Base-by-base conservation (phyloP, 2,888 invertebrate species). In the Sesia apiformis region DNA sequence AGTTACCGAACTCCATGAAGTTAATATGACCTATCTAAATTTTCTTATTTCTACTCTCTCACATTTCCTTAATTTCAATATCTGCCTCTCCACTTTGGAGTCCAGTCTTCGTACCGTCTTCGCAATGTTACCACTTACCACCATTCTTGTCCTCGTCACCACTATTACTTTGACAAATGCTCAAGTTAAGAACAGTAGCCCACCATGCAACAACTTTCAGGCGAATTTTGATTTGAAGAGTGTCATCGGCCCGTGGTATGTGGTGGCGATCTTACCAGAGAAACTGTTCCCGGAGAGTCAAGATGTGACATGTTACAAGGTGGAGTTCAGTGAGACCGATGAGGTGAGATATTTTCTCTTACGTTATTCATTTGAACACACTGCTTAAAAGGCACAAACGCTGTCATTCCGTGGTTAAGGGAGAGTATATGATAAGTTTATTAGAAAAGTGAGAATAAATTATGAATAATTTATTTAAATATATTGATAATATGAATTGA, bases 311-410 rank as follows among this genome's bases (percentile, higher is more conserved):
- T 87, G 87, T 60, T 83, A 80, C 57, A 70, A 67, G 49, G 81
- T 85, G 56, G 86, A 85, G 6, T 78, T 86, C 40, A 82, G 82
- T 60, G 87, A 88, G 56, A 77, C 76, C 52, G 87, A 87, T 62
- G 79, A 75, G 78, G 87, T 86, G 60, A 71, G 74, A 38, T 49
- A 2, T 23, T 23, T 23, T 23, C 23, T 23, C 2, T 23, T 23
- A 23, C 23, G 23, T 23, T 2, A 23, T 23, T 23, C 2, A 23
- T 23, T 23, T 23, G 23, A 23, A 2, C 23, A 23, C 2, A 23
- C 2, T 23, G 23, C 23, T 23, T 23, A 23, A 23, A 23, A 23
- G 23, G 23, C 1, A 23, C 23, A 23, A 23, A 23, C 23, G 23
- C 23, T 23, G 23, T 23, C 23, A 23, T 23, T 23, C 23, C 23